Conservation (phyloP, 2,113 vertebrate species). For the Peromyscus maniculatus region DNA sequence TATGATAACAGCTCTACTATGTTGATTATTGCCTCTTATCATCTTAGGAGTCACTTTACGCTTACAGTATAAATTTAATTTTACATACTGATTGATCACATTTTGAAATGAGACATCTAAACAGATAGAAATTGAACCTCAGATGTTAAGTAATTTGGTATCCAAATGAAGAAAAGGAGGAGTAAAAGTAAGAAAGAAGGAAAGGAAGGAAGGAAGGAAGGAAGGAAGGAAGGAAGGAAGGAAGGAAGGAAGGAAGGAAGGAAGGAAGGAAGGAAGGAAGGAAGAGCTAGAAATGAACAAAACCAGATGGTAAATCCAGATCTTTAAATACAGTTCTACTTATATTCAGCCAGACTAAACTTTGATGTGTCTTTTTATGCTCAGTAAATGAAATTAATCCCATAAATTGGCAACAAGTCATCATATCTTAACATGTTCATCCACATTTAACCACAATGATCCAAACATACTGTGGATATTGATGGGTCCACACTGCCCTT, state of each 20-base stretch:
- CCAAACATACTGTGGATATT: background rate
- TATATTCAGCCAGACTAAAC: background rate
- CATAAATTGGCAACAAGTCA: background rate
- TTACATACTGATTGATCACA: background rate
- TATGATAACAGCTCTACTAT: background rate
- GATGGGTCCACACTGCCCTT: background rate
- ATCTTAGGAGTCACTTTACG: background rate
- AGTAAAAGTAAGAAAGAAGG: background rate
- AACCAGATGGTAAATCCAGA: background rate
- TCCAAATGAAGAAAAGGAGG: background rate
- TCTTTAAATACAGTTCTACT: background rate
- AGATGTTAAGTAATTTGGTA: slow-evolving; percentile 1
- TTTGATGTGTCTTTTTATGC: background rate
- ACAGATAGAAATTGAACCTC: slow-evolving; percentile 18
- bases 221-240: accelerated
- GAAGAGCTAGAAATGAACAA: background rate
- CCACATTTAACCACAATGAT: background rate
- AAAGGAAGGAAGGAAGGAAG: background rate
- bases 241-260: background rate
- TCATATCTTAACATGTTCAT: background rate
- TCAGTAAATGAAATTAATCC: background rate
- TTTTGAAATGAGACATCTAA: slow-evolving; percentile 13
- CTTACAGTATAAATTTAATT: slow-evolving; percentile 14
- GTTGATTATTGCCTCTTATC: background rate
- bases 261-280: no score